Percentiles rank a stretch among this genome's conserved stretches.
These are phyloP conservation scores for Stenurella melanura DNA, from an alignment of 2,888 invertebrate genomes.

Conservation along the genomic window DNA sequence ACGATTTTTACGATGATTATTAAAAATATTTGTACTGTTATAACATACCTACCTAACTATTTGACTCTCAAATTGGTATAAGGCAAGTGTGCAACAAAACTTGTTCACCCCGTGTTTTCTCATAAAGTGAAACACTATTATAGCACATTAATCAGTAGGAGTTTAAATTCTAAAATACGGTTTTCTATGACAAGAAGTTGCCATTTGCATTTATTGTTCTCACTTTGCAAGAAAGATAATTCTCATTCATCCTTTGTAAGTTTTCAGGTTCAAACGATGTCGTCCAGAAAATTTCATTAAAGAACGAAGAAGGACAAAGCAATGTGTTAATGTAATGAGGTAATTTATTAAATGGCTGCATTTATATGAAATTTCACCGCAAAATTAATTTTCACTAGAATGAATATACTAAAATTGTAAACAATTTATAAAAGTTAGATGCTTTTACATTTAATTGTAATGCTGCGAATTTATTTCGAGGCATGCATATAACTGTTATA, in stretches of 20 bases:
- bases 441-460: neutral
- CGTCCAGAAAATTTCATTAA: conserved; percentile 7
- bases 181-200: neutral
- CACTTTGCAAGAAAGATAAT: neutral
- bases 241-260: conserved; percentile 7
- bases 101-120: neutral
- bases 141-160: neutral
- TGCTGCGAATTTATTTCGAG: no score
- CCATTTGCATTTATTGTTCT: conserved; percentile 3
- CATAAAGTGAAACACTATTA: neutral
- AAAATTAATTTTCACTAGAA: neutral
- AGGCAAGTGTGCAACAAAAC: no score
- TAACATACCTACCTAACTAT: no score
- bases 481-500: no score
- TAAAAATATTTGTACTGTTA: no score
- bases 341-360: neutral
- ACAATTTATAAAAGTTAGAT: neutral
- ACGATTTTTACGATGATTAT: no score
- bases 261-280: neutral
- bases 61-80: no score
- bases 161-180: conserved; percentile 1
- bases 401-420: neutral
- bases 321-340: neutral
- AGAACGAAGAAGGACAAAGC: conserved; percentile 2
- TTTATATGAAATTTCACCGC: neutral